Evolutionary conservation across 2,888 invertebrate species (phyloP).

Genomic region (Nipponacmea schrenckii): DNA sequence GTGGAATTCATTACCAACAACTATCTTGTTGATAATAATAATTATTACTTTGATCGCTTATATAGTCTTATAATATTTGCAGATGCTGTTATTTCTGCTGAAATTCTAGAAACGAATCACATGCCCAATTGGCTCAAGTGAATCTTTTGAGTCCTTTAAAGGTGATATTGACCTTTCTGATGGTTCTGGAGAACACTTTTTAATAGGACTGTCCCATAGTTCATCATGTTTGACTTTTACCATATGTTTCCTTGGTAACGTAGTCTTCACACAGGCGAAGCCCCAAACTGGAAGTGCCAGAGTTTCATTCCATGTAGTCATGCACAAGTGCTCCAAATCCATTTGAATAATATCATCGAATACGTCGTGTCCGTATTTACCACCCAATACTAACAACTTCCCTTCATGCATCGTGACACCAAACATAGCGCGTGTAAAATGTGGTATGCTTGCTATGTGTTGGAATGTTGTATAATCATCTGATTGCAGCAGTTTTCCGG

Average conservation of each 20-base stretch:
- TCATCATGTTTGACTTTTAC: constrained; percentile 11
- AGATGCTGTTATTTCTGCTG: no score
- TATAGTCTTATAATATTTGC: no score
- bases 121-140: not conserved
- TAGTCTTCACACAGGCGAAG: constrained; percentile 19
- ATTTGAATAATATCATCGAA: constrained; percentile 28
- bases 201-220: not conserved
- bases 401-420: constrained; percentile 16
- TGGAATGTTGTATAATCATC: constrained; percentile 23
- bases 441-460: constrained; percentile 20
- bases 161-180: not conserved
- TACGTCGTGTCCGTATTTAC: constrained; percentile 23
- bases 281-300: constrained; percentile 28
- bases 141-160: not conserved
- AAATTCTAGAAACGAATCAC: not conserved
- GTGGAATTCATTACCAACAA: no score
- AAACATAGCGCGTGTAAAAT: constrained; percentile 28
- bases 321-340: constrained; percentile 18
- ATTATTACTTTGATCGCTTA: no score
- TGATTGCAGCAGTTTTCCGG: constrained; percentile 25
- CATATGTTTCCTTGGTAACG: constrained; percentile 20
- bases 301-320: constrained; percentile 19
- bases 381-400: constrained; percentile 22
- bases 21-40: no score
- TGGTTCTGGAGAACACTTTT: not conserved